phyloP scores from a whole-genome alignment of 2,113 vertebrate genomes.

The Xenotilapia flavipinnis region DNA sequence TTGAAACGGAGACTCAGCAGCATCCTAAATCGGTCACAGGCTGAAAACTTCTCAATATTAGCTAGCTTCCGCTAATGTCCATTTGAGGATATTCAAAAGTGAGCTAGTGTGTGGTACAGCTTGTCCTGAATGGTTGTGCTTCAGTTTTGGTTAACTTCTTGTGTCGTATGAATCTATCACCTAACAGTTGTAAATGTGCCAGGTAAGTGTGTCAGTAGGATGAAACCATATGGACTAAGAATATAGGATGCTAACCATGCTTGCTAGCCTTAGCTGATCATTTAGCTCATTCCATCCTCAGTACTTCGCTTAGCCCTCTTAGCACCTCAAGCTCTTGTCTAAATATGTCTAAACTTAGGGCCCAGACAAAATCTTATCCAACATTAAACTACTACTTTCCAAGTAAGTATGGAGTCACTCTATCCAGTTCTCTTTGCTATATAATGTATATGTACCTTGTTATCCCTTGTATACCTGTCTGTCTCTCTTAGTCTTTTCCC shows the following conservation, averaged over 20 bases:
- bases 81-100: neutral
- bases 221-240: neutral
- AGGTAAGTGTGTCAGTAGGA: neutral
- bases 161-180: neutral
- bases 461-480: neutral
- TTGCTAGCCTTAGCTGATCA: neutral
- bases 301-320: neutral
- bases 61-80: neutral
- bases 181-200: neutral
- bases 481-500: neutral
- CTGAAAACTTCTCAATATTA: neutral
- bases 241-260: neutral
- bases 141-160: neutral
- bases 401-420: neutral
- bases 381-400: neutral
- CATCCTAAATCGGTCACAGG: neutral
- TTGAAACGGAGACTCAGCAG: neutral
- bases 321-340: neutral
- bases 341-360: neutral
- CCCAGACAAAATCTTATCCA: neutral
- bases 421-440: neutral
- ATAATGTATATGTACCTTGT: neutral
- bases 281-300: neutral
- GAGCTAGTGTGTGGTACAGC: neutral
- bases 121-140: neutral